Evolutionary conservation across 2,113 vertebrate species (phyloP), one percentile per base, ranked within the genome.

Genomic region (Actenoides lindsayi): DNA sequence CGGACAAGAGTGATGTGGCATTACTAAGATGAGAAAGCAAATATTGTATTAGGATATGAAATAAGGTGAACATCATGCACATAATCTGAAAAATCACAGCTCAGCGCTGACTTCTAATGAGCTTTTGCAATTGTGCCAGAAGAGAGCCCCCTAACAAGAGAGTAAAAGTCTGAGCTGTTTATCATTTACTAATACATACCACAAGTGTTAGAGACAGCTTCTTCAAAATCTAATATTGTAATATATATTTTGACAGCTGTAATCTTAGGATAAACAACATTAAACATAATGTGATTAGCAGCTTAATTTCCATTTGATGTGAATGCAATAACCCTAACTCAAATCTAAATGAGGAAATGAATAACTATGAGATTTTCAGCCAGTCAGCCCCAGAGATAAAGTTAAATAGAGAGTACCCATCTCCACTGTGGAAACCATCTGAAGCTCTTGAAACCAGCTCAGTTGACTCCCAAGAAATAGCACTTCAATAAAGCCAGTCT

Each of bases 231-330:
- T 88, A 48, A 85, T 59, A 75, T 57, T 92, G 89, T 46, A 70
- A 54, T 65, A 57, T 57, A 27, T 71, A 42, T 73, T 95, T 95
- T 83, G 54, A 77, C 89, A 86, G 76, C 31, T 1, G 0, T 71
- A 78, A 54, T 84, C 81, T 60, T 77, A 42, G 42, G 70, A 74
- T 87, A 82, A 96, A 87, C 73, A 89, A 70, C 69, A 84, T 46
- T 59, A 76, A 94, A 94, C 68, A 75, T 93, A 94, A 92, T 75
- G 69, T 75, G 73, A 94, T 95, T 94, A 94, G 76, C 83, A 92
- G 73, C 79, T 86, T 90, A 86, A 96, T 83, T 95, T 90, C 76
- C 12, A 1, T 91, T 89, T 83, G 70, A 87, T 8, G 19, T n/a
- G 51, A 95, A 67, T 56, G 64, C 51, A 92, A 89, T 84, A 94